These are phyloP conservation scores for Rhinolophus sinicus DNA, from an alignment of 2,113 vertebrate genomes.

Conservation along the genomic window DNA sequence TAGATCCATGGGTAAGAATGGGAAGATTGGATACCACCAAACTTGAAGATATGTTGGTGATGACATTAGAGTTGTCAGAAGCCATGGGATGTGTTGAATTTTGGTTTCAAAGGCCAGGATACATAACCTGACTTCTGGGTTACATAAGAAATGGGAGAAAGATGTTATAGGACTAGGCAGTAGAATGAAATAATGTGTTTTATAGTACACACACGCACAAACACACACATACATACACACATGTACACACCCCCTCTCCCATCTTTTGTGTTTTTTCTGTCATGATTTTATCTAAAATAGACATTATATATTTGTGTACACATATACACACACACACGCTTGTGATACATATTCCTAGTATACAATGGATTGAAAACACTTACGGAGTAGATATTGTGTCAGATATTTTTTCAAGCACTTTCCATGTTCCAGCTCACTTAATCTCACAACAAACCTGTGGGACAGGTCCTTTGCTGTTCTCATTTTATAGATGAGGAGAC, in stretches of 20 bases:
- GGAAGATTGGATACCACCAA: not conserved
- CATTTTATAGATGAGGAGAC: not conserved
- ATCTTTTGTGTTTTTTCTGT: no score
- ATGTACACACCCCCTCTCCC: no score
- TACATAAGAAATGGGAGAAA: not conserved
- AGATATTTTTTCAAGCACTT: not conserved
- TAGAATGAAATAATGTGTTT: not conserved
- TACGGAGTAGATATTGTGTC: not conserved
- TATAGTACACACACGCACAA: not conserved
- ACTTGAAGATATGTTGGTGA: not conserved
- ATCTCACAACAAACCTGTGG: not conserved
- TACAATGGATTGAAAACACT: not conserved
- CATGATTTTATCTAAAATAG: no score
- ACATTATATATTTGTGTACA: not conserved
- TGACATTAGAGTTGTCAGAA: not conserved
- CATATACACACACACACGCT: no score
- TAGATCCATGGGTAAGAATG: not conserved
- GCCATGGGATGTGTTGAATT: not conserved
- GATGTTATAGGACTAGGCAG: not conserved
- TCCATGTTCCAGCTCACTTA: not conserved
- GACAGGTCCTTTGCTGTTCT: not conserved
- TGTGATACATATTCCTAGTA: no score
- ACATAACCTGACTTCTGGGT: not conserved
- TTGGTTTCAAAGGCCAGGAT: not conserved
- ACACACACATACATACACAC: accelerated